These are phyloP conservation scores for Papilio protenor DNA, from an alignment of 2,888 invertebrate species.

Conservation along the genomic window DNA sequence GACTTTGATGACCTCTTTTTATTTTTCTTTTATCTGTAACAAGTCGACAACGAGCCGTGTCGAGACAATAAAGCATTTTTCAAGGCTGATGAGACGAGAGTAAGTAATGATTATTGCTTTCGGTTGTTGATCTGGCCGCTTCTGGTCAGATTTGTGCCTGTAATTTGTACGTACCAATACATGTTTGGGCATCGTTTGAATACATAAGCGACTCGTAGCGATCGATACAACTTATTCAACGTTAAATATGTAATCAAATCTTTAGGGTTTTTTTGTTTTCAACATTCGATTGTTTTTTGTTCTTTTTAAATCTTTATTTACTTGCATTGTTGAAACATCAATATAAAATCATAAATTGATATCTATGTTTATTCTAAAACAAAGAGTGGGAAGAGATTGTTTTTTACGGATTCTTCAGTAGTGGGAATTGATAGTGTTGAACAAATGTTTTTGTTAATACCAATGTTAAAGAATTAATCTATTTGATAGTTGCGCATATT, in stretches of 20 bases:
- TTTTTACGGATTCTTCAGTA: neutral
- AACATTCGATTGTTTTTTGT: neutral
- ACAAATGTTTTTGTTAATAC: neutral
- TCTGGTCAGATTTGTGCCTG: conserved; percentile 62
- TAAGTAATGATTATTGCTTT: conserved; percentile 81
- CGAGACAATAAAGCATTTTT: conserved; percentile 80
- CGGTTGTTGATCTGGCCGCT: conserved; percentile 73
- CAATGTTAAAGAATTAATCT: neutral
- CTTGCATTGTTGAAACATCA: neutral
- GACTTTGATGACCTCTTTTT: conserved; percentile 76
- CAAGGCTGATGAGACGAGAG: conserved; percentile 77
- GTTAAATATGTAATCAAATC: conserved; percentile 2
- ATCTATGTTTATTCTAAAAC: neutral
- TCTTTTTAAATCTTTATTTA: neutral
- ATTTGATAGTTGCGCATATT: neutral
- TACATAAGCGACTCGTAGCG: neutral
- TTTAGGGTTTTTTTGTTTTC: neutral
- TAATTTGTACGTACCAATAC: conserved; percentile 59
- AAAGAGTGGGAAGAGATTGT: neutral
- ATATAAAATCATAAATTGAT: neutral
- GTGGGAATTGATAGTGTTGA: neutral
- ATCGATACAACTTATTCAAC: conserved; percentile 18
- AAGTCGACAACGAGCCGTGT: conserved; percentile 81
- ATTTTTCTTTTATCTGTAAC: conserved; percentile 67
- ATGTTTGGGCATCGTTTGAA: conserved; percentile 37